A percentile compares a stretch with the other conserved stretches of the same genome.
Evolutionary conservation across 2,797 vertebrate species (phyloP).

Genomic region (Pangasius larnaudii): DNA sequence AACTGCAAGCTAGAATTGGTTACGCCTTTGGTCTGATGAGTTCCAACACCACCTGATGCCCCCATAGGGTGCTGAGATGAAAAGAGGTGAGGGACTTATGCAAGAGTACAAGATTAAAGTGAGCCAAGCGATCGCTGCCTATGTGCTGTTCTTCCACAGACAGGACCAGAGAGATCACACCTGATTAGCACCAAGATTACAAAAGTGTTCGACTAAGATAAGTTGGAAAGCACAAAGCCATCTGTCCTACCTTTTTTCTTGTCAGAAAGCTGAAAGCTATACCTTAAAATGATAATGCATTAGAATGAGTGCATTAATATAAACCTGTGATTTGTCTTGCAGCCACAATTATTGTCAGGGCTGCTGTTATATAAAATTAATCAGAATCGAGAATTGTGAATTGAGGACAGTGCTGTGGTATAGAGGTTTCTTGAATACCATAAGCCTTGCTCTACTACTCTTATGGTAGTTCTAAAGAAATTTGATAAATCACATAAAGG

Average conservation of each 20-base stretch:
- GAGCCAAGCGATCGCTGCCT: background rate
- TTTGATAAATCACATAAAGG: slow-evolving; percentile 1
- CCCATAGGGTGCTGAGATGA: slow-evolving; percentile 16
- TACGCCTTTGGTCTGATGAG: slow-evolving; percentile 36
- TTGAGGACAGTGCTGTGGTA: background rate
- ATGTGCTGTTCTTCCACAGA: background rate
- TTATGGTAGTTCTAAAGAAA: background rate
- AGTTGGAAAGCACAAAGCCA: background rate
- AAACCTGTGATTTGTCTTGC: background rate
- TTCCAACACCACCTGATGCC: slow-evolving; percentile 54
- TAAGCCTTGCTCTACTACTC: background rate
- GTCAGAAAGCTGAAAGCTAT: background rate
- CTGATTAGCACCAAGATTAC: background rate
- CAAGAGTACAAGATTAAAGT: background rate
- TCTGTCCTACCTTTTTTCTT: too few relatives aligned
- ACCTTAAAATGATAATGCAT: background rate
- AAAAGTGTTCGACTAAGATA: background rate
- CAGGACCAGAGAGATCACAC: background rate
- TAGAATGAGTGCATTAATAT: background rate
- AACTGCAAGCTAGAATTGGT: slow-evolving; percentile 36
- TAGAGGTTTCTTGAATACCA: background rate
- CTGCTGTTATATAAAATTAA: background rate
- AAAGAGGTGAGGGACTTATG: background rate
- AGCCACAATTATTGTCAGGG: background rate
- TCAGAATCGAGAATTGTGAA: background rate